These are phyloP conservation scores for Hippasteria phrygiana DNA, from an alignment of 53 echinoderm and acorn worm species.

Conservation along the genomic window DNA sequence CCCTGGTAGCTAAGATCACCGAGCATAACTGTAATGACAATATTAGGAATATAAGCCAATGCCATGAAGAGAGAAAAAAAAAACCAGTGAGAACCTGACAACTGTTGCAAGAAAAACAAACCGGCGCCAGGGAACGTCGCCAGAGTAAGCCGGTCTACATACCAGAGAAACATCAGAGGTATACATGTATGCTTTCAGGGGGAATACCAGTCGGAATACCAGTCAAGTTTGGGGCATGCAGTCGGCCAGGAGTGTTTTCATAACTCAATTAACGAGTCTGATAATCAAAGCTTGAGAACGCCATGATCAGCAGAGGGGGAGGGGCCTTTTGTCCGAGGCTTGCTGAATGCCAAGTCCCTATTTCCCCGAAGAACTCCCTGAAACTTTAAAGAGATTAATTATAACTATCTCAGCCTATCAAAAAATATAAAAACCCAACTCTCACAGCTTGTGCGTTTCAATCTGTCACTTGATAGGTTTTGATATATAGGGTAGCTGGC, in stretches of 20 bases:
- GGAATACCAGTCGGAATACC: not conserved
- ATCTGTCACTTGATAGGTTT: too few relatives aligned
- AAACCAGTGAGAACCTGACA: not conserved
- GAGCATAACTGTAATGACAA: slow-evolving; percentile 6
- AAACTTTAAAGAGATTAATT: too few relatives aligned
- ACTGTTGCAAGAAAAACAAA: slow-evolving; percentile 47
- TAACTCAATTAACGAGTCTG: not conserved
- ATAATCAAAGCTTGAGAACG: not conserved
- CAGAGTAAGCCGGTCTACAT: slow-evolving; percentile 54
- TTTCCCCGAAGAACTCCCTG: not conserved
- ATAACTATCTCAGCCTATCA: too few relatives aligned
- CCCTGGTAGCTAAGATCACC: slow-evolving; percentile 6
- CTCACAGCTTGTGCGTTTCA: too few relatives aligned
- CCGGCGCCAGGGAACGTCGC: slow-evolving; percentile 48
- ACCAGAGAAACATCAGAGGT: slow-evolving; percentile 15
- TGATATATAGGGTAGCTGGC: too few relatives aligned
- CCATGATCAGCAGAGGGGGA: not conserved
- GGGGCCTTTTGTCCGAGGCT: not conserved
- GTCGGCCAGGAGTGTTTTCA: not conserved
- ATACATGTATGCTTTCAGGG: slow-evolving; percentile 1
- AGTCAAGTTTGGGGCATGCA: not conserved
- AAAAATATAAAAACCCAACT: too few relatives aligned
- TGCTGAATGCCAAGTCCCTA: not conserved
- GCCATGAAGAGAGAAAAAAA: not conserved
- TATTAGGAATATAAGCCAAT: not conserved